Percentiles rank a stretch among this genome's conserved stretches.
These are phyloP conservation scores for Tringa solitaria DNA, from an alignment of 2,113 vertebrate species.

Conservation along the genomic window DNA sequence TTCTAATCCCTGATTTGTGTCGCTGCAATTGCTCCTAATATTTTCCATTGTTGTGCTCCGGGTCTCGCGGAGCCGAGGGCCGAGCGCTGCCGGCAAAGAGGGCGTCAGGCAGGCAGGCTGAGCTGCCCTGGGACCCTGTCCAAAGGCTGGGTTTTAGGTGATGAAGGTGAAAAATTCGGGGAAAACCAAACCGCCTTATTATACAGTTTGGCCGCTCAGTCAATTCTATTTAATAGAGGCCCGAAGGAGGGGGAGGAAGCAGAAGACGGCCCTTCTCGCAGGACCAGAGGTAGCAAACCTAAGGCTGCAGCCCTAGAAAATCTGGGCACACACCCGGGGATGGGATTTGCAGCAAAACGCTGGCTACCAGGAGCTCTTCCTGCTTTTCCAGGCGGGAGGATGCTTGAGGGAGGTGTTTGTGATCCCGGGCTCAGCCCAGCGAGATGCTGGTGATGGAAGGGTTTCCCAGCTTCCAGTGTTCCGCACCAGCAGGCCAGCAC, in stretches of 20 bases:
- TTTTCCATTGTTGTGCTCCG: slow-evolving; percentile 31
- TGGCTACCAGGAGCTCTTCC: neutral
- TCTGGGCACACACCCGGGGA: neutral
- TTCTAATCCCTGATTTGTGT: slow-evolving; percentile 18
- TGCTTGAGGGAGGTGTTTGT: rapidly evolving
- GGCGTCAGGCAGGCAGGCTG: neutral
- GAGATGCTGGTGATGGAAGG: neutral
- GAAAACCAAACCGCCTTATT: neutral
- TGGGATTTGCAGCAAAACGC: neutral
- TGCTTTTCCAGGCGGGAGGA: neutral
- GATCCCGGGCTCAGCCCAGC: neutral
- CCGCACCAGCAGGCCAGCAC: neutral
- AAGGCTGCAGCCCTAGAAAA: neutral
- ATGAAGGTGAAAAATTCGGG: neutral
- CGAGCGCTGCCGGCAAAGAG: neutral
- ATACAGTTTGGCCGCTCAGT: neutral
- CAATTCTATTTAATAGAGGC: rapidly evolving
- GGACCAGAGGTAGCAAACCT: neutral
- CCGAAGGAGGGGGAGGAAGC: neutral
- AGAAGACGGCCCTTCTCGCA: neutral
- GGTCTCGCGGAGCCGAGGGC: neutral
- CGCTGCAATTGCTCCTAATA: slow-evolving; percentile 15
- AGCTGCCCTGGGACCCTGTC: neutral
- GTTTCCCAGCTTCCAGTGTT: neutral
- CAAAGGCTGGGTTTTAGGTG: rapidly evolving